Evolutionary conservation across 2,113 vertebrate genomes (phyloP), one percentile per base, ranked within the genome.

Genomic region (Rafetus swinhoei): DNA sequence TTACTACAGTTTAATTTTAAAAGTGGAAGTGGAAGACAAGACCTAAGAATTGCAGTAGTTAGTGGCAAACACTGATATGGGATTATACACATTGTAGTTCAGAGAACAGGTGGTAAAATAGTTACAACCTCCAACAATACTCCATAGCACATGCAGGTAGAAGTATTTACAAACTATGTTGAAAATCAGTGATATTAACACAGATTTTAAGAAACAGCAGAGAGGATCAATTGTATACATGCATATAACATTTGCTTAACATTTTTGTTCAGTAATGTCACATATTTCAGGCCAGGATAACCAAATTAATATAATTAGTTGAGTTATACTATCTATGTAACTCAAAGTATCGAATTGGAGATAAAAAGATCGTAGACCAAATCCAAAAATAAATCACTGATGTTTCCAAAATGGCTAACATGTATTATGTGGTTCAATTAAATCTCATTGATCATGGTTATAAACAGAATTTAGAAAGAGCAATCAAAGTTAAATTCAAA

Each of bases 91-190:
- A 69, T 97, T 87, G 82, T 86, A 85, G 88, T 62, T 92, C 82
- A 27, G 81, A 5, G 81, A 90, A 79, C 95, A 90, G 85, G 92
- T 96, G 92, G 87, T 85, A 83, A 96, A 95, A 90, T 65, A 77
- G 65, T 85, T 85, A 50, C 72, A 79, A 57, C 57, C 93, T 76
- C 84, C 89, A 79, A 86, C 92, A 53, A 19, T 90, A 80, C 53
- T 91, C 69, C 45, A 7, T 2, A 55, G 22, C 19, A 1, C 2
- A 0, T 60, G 87, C 95, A 96, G 95, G 95, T 97, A 94, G 65
- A 76, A 14, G 39, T 1, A 81, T 87, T 1, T 52, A 29, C 27
- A 84, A 76, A 8, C 56, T 54, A 50, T 15, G 69, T 50, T 90
- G 82, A 65, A 65, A 92, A 92, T 35, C 50, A 29, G 65, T 81